Evolutionary conservation across 2,113 vertebrate genomes (phyloP).

Genomic region (Gobio gobio): DNA sequence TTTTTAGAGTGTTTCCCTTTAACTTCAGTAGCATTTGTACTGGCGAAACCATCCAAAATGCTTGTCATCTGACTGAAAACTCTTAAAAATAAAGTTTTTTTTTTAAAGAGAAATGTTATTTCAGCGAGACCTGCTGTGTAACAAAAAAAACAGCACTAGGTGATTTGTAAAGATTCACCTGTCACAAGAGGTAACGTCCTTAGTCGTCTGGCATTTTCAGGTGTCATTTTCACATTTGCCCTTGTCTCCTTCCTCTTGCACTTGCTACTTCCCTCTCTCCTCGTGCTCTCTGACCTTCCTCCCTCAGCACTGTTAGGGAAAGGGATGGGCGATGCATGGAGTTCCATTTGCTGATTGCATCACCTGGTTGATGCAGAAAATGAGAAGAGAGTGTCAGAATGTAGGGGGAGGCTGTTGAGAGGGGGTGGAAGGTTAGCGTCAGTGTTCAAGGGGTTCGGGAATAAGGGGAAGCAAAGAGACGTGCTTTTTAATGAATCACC

Average conservation of each 20-base stretch:
- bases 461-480: constrained; percentile 11
- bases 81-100: no score
- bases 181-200: neutral
- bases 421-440: constrained; percentile 25
- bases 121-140: neutral
- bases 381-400: constrained; percentile 33
- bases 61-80: no score
- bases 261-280: constrained; percentile 7
- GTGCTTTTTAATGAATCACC: constrained; percentile 21
- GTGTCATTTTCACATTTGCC: constrained; percentile 36
- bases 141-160: neutral
- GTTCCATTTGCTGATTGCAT: constrained; percentile 59
- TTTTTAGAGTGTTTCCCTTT: neutral
- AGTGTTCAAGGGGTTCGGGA: constrained; percentile 24
- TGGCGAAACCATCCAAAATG: neutral
- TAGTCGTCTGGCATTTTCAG: neutral
- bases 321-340: constrained; percentile 27
- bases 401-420: constrained; percentile 5
- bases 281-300: constrained; percentile 39
- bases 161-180: constrained; percentile 8
- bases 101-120: neutral
- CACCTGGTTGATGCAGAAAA: constrained; percentile 47
- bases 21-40: neutral
- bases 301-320: constrained; percentile 37
- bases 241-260: constrained; percentile 22